These are phyloP conservation scores for Plecturocebus donacophilus DNA, from an alignment of 2,113 vertebrate species.

Conservation along the genomic window DNA sequence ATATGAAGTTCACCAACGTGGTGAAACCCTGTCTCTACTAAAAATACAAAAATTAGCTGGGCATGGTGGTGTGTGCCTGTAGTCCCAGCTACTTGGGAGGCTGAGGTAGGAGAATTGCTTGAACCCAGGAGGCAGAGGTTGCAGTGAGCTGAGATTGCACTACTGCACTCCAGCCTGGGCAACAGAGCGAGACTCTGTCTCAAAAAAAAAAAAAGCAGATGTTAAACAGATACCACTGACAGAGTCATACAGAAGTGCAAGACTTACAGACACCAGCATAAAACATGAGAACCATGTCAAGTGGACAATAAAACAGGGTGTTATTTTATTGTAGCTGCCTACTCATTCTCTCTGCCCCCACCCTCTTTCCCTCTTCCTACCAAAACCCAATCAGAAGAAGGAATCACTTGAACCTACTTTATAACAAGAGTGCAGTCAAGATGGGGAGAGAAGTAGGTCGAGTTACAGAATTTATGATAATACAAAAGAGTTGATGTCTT, in stretches of 20 bases:
- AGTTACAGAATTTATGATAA: not conserved
- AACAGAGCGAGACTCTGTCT: too few species aligned
- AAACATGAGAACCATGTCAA: not conserved
- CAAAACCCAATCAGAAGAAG: not conserved
- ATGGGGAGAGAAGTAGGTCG: not conserved
- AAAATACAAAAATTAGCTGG: too few species aligned
- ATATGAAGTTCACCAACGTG: slow-evolving; percentile 28
- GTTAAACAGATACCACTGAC: not conserved
- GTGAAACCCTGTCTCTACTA: too few species aligned
- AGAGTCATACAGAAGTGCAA: not conserved
- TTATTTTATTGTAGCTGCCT: not conserved
- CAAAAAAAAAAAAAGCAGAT: not conserved
- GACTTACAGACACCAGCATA: not conserved
- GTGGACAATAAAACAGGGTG: not conserved
- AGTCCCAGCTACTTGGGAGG: too few species aligned
- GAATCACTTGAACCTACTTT: not conserved
- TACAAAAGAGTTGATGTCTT: not conserved
- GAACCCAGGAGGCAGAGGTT: too few species aligned
- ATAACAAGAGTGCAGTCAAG: not conserved
- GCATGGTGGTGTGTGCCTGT: too few species aligned
- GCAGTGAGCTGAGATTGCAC: too few species aligned
- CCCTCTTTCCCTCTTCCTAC: not conserved
- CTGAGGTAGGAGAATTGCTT: too few species aligned
- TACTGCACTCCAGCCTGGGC: too few species aligned
- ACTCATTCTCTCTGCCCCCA: not conserved